Evolutionary conservation across 2,797 vertebrate species (phyloP).

Genomic region (Eutrigla gurnardus): DNA sequence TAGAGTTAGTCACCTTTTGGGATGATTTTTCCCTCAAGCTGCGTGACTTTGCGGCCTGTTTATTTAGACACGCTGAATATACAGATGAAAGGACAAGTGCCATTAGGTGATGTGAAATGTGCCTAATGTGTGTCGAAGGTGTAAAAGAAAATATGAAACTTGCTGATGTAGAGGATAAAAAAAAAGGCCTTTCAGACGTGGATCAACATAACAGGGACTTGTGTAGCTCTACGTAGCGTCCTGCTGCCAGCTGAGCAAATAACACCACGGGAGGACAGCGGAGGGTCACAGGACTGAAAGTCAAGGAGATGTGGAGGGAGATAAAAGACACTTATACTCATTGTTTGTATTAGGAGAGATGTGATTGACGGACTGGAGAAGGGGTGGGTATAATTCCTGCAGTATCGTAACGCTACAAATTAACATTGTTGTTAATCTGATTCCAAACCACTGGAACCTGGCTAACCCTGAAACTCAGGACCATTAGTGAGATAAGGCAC

Average conservation of each 20-base stretch:
- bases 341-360: slow-evolving; percentile 48
- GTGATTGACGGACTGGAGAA: slow-evolving; percentile 16
- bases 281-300: slow-evolving; percentile 47
- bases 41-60: slow-evolving; percentile 25
- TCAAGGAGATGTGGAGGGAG: slow-evolving; percentile 46
- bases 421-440: slow-evolving; percentile 15
- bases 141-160: slow-evolving; percentile 67
- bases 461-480: slow-evolving; percentile 19
- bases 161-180: slow-evolving; percentile 30
- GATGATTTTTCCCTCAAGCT: slow-evolving; percentile 36
- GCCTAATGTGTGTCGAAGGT: slow-evolving; percentile 57
- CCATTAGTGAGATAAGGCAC: background rate
- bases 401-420: background rate
- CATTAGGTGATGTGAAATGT: slow-evolving; percentile 28
- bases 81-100: slow-evolving; percentile 37
- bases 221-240: slow-evolving; percentile 34
- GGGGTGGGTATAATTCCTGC: slow-evolving; percentile 11
- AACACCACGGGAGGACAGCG: slow-evolving; percentile 62
- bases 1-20: slow-evolving; percentile 28
- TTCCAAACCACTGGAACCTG: slow-evolving; percentile 23
- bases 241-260: slow-evolving; percentile 83
- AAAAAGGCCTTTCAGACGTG: slow-evolving; percentile 44
- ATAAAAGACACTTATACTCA: slow-evolving; percentile 55
- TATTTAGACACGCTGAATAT: slow-evolving; percentile 38
- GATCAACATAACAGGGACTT: slow-evolving; percentile 51